Evolutionary conservation across 2,888 invertebrate genomes (phyloP).

Genomic region (Mesorhabditis belari): DNA sequence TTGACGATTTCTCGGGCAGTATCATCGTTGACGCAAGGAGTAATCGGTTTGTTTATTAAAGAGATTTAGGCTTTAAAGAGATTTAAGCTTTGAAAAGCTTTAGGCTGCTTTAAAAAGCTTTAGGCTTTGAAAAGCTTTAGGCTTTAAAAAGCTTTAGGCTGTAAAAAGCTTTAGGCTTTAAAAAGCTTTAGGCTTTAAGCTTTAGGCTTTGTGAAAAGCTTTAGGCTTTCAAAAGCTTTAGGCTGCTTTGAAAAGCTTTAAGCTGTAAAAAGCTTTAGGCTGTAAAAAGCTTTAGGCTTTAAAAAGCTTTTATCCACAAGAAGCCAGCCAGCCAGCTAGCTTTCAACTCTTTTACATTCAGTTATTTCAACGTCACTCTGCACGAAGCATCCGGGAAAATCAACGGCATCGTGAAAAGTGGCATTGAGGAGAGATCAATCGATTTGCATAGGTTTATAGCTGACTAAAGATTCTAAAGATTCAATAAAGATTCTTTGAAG

Average conservation of each 20-base stretch:
- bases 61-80: no score
- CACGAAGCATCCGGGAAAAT: slow-evolving; percentile 40
- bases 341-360: slow-evolving; percentile 9
- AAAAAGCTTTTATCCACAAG: not conserved
- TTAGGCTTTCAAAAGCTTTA: not conserved
- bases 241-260: not conserved
- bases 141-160: not conserved
- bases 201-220: no score
- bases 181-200: no score
- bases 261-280: not conserved
- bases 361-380: slow-evolving; percentile 46
- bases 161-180: not conserved
- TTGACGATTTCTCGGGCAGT: slow-evolving; percentile 42
- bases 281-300: not conserved
- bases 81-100: not conserved
- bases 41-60: slow-evolving; percentile 13
- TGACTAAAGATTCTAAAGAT: no score
- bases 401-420: slow-evolving; percentile 35
- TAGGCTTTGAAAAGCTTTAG: not conserved
- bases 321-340: not conserved
- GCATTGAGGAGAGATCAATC: no score
- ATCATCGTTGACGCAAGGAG: slow-evolving; percentile 39
- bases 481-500: no score
- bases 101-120: not conserved
- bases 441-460: no score